Evolutionary conservation across 2,888 invertebrate species (phyloP), one percentile per base, ranked within the genome.

Genomic region (Trachelus troglodyta): DNA sequence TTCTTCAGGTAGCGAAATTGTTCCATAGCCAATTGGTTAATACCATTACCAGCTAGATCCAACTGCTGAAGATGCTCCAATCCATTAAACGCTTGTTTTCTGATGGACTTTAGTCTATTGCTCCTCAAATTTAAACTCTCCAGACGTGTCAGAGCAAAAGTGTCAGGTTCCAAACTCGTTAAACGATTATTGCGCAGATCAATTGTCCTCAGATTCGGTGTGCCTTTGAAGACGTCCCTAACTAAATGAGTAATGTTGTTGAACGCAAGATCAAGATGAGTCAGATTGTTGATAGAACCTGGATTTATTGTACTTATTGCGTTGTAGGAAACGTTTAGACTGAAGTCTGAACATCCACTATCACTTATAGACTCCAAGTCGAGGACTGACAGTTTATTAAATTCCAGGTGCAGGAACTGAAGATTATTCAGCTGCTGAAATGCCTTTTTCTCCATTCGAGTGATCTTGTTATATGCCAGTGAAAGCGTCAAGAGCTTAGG

Each of bases 141-240:
- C 83, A 97, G 92, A 81, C 84, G 84, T 30, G 81, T 82, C 35
- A 91, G 79, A 1, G 95, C 95, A 87, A 98, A 97, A 69, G 95
- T 95, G 87, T 96, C 95, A 76, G 97, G 96, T 89, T 96, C 96
- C 82, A 98, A 93, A 79, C 95, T 94, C 68, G 95, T 94, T 88
- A 98, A 94, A 92, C 95, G 94, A 92, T 98, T 98, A 89, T 95
- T 94, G 81, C 96, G 95, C 83, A 98, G 93, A 92, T 98, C 97
- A 80, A 98, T 94, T 69, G 95, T 95, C 79, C 95, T 94, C 79
- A 97, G 94, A 89, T 95, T 95, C 79, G 96, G 93, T 85, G 95
- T 95, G 81, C 94, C 94, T 86, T 95, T 94, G 85, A 97, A 95
- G 81, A 94, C 93, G 84, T 94, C 93, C 79, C 94, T 93, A 15